Evolutionary conservation across 2,888 invertebrate species (phyloP), one percentile per base, ranked within the genome.

Genomic region (Cheilosia scutellata): DNA sequence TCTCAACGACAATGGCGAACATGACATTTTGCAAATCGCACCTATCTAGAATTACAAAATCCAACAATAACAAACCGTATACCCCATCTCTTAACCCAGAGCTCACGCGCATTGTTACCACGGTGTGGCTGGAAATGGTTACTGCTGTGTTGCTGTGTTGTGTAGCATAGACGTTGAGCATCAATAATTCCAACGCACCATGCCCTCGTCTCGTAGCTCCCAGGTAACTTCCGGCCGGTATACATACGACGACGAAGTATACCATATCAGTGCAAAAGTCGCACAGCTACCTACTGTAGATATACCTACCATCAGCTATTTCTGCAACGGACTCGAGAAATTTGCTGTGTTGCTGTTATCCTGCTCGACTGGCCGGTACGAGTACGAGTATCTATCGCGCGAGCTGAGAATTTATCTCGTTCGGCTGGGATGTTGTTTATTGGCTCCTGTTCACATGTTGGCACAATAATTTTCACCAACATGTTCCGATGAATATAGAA

Each of bases 391-490:
- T 79, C 74, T 79, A 74, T 79, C 65, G 82, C 71, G 58, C 33
- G 37, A 37, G 47, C 51, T 51, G 53, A 60, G 53, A 84, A 82
- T 77, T 80, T 86, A 82, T 82, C 86, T 82, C 71, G 76, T 77
- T 82, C 76, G 49, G 25, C 66, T 55, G 72, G 42, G 71, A 74
- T 77, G 82, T 87, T 82, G 82, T 87, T 87, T 82, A 82, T 77
- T 82, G 87, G 77, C 87, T 87, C 77, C 87, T 87, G 87, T 87
- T 87, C 65, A 82, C 87, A 82, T 87, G 87, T 87, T 87, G 78
- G 87, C 87, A 82, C 87, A 87, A 87, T 82, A 87, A 87, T 87
- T 87, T 87, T 87, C 82, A 72, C 82, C 82, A 77, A 77, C 86
- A 72, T 86, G 86, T 86, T 82, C 57, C 82, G 51, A 66, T 66